A percentile compares a stretch with the other conserved stretches of the same genome.
These are phyloP conservation scores for Pygathrix nemaeus DNA, from an alignment of 2,113 vertebrate genomes.

Conservation along the genomic window DNA sequence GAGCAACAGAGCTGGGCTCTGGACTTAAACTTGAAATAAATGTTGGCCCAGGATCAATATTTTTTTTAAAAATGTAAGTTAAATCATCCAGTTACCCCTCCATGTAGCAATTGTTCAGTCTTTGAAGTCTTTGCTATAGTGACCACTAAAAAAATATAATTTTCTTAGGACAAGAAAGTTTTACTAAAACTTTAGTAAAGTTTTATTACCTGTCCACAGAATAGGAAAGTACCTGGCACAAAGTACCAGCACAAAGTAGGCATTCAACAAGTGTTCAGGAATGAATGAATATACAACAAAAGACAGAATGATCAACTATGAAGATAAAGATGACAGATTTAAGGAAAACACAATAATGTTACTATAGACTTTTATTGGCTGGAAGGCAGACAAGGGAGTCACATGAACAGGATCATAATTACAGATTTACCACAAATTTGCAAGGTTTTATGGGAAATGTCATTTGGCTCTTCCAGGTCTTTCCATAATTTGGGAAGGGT, in stretches of 20 bases:
- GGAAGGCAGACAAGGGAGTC: neutral
- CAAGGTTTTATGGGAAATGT: slow-evolving; percentile 12
- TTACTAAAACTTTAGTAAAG: too few relatives aligned
- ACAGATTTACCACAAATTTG: neutral
- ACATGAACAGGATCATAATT: neutral
- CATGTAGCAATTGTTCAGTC: neutral
- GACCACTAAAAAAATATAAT: slow-evolving; percentile 4
- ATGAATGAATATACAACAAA: neutral
- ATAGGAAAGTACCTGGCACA: neutral
- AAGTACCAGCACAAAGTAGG: neutral
- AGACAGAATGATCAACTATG: neutral
- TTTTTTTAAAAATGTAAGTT: neutral
- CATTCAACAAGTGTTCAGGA: neutral
- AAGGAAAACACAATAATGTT: neutral
- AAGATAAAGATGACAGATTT: slow-evolving; percentile 1
- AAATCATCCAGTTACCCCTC: neutral
- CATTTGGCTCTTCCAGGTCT: neutral
- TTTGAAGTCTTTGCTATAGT: neutral
- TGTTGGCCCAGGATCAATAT: neutral
- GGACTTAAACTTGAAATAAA: too few relatives aligned
- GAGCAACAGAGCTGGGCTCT: too few relatives aligned
- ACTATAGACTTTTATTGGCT: neutral
- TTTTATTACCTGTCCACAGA: too few relatives aligned
- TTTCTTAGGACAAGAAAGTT: neutral
- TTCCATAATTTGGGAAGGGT: neutral